These are phyloP conservation scores for Coregonus suidteri DNA, from an alignment of 2,797 vertebrate species.

Conservation along the genomic window DNA sequence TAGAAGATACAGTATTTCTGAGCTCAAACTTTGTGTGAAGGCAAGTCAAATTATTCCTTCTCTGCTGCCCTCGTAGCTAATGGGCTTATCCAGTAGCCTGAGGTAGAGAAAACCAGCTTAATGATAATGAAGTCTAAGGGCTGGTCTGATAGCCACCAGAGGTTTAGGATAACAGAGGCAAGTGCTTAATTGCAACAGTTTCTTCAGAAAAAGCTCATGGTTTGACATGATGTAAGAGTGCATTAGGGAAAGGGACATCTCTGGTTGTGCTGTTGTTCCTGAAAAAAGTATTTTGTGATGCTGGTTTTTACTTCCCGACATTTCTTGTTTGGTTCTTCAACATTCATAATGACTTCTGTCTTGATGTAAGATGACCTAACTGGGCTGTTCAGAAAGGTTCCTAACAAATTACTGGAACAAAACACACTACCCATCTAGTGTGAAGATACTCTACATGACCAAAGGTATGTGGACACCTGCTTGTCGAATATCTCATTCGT, in stretches of 20 bases:
- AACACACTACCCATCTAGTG: too few species aligned
- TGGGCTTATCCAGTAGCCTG: not conserved
- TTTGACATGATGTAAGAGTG: not conserved
- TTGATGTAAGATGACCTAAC: not conserved
- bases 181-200: not conserved
- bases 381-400: not conserved
- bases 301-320: not conserved
- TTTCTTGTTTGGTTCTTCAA: not conserved
- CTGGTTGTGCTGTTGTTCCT: not conserved
- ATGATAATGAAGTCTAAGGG: constrained; percentile 6
- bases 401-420: not conserved
- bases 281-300: not conserved
- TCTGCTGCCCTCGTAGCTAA: not conserved
- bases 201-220: not conserved
- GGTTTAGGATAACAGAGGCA: not conserved
- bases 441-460: too few species aligned
- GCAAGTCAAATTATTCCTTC: not conserved
- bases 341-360: not conserved
- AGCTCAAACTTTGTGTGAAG: not conserved
- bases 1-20: not conserved
- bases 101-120: not conserved
- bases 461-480: too few species aligned
- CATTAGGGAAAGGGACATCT: not conserved
- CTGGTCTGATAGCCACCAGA: not conserved
- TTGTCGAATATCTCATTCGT: too few species aligned